Percentiles rank a stretch among this genome's conserved stretches.
These are phyloP conservation scores for Porites lobata DNA, from an alignment of 92 coral and sea anemone species.

Conservation along the genomic window DNA sequence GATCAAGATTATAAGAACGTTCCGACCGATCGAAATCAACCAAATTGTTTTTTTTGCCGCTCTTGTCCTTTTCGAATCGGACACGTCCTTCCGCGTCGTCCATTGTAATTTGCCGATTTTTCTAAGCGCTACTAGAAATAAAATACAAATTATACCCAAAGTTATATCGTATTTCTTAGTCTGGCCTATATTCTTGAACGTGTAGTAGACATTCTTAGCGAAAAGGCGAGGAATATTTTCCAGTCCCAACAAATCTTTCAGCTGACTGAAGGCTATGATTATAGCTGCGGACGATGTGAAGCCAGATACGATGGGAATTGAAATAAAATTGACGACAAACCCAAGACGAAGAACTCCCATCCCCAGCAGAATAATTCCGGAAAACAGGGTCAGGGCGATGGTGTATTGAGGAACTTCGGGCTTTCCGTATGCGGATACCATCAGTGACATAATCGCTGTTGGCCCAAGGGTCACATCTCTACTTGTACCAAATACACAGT, in stretches of 20 bases:
- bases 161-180: constrained; percentile 89
- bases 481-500: constrained; percentile 96
- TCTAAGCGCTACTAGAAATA: constrained; percentile 68
- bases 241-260: constrained; percentile 90
- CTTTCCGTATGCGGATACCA: constrained; percentile 94
- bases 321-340: constrained; percentile 93
- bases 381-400: constrained; percentile 78
- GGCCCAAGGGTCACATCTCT: constrained; percentile 97
- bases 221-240: constrained; percentile 88
- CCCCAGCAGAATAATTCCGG: constrained; percentile 84
- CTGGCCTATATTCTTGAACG: constrained; percentile 85
- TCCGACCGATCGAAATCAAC: constrained; percentile 84
- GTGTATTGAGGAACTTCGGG: constrained; percentile 86
- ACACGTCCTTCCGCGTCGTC: constrained; percentile 71
- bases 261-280: constrained; percentile 93
- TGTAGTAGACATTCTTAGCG: constrained; percentile 77
- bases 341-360: constrained; percentile 98
- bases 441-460: constrained; percentile 96
- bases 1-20: constrained; percentile 82
- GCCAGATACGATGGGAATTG: constrained; percentile 92
- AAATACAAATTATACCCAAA: constrained; percentile 85
- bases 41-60: constrained; percentile 84
- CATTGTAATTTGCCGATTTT: constrained; percentile 84
- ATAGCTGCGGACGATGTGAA: constrained; percentile 97
- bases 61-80: constrained; percentile 68